phyloP scores from a whole-genome alignment of 2,888 invertebrate genomes.

The Zygothrica quintamaculata region DNA sequence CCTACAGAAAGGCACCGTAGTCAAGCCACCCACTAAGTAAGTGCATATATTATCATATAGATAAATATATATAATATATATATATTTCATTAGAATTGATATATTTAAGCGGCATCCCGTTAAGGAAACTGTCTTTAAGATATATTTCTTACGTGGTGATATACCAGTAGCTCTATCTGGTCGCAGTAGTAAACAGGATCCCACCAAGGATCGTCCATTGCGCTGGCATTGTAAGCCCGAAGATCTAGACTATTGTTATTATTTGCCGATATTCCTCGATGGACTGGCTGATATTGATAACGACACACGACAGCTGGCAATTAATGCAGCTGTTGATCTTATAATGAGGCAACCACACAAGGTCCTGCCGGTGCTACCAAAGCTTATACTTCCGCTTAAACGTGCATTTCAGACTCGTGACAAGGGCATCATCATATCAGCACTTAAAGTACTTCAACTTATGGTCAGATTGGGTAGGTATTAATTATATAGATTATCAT shows the following conservation, averaged over 20 bases:
- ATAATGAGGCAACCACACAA: constrained; percentile 86
- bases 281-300: constrained; percentile 92
- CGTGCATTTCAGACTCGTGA: constrained; percentile 94
- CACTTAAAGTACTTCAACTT: constrained; percentile 93
- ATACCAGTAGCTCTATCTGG: constrained; percentile 81
- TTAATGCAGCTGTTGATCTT: constrained; percentile 94
- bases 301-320: constrained; percentile 93
- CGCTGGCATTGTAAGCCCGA: constrained; percentile 82
- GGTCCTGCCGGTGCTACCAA: constrained; percentile 93
- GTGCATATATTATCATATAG: constrained; percentile 34
- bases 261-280: constrained; percentile 97
- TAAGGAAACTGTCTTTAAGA: constrained; percentile 82
- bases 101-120: constrained; percentile 76
- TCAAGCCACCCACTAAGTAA: constrained; percentile 82
- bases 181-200: constrained; percentile 66
- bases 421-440: constrained; percentile 91
- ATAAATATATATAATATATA: constrained; percentile 1
- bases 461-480: constrained; percentile 90
- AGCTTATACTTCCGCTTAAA: constrained; percentile 96
- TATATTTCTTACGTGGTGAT: constrained; percentile 83
- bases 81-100: constrained; percentile 63
- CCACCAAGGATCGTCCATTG: constrained; percentile 78
- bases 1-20: constrained; percentile 81
- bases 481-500: not conserved
- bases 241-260: constrained; percentile 94